Evolutionary conservation across 2,888 invertebrate species (phyloP), one percentile per base, ranked within the genome.

Genomic region (Druceiella hillmani): DNA sequence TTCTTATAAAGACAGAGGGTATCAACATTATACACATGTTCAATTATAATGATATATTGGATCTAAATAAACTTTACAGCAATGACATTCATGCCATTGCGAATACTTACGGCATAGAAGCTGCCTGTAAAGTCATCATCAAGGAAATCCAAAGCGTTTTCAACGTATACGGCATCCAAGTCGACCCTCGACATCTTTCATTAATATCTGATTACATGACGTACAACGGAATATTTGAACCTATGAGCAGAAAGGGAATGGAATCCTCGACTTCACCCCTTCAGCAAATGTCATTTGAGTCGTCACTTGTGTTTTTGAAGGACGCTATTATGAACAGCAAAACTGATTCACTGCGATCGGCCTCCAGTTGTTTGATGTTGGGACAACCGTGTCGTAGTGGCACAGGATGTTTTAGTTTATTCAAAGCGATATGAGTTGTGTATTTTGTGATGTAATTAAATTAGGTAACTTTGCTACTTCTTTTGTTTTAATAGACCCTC

Each of bases 201-300:
- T 68, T 99, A 3, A 80, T 98, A 35, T 90, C 98, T 0, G 98
- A 99, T 66, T 98, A 97, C 59, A 98, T 99, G 98, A 99, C 97
- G 0, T 92, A 82, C 52, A 87, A 88, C 53, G 99, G 99, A 0
- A 69, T 74, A 1, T 94, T 88, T 56, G 83, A 85, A 54, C 88
- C 98, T 0, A 80, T 98, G 62, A 98, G 88, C 58, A 75, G 99
- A 14, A 81, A 78, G 51, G 92, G 94, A 5, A 91, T 99, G 81
- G 85, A 86, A 50, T 78, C 81, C 32, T 87, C 85, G n/a, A 76
- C 91, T 0, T 98, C 98, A 1, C 93, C 97, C 0, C 63, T 99
- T 11, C 99, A 98, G 60, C 94, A 97, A 65, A 98, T 99, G 89
- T 92, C 91, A 1, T 99, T 97, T 57, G 99, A 99, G 61, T 90